phyloP scores from a whole-genome alignment of 1,140 invertebrate genomes.

The Dendroctonus valens region DNA sequence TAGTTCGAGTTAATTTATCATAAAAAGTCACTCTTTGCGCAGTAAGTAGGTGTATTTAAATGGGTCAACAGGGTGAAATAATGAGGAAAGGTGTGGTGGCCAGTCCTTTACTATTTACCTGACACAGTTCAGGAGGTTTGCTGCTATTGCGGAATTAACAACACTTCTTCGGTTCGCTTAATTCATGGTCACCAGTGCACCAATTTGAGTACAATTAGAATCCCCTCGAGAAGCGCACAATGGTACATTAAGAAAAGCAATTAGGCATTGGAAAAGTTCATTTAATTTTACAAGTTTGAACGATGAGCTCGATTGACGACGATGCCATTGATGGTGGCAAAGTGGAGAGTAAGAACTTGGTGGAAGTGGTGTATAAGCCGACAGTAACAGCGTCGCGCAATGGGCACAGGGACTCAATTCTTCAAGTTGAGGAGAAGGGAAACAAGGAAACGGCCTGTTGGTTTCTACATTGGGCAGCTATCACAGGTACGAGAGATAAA shows the following conservation, averaged over 20 bases:
- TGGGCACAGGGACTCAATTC: constrained; percentile 1
- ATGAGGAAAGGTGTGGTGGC: too few relatives aligned
- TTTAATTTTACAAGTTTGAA: background rate
- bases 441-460: constrained; percentile 17
- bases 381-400: constrained; percentile 11
- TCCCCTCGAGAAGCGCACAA: background rate
- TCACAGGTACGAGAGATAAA: constrained; percentile 15
- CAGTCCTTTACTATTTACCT: too few relatives aligned
- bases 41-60: too few relatives aligned
- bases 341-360: constrained; percentile 16
- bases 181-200: background rate
- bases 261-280: background rate
- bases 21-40: too few relatives aligned
- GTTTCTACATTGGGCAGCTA: constrained; percentile 27
- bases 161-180: background rate
- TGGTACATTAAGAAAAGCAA: background rate
- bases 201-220: background rate
- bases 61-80: too few relatives aligned
- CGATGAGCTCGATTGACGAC: background rate
- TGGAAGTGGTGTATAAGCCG: constrained; percentile 20
- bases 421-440: background rate
- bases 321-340: background rate
- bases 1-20: too few relatives aligned
- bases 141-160: background rate
- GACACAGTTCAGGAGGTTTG: too few relatives aligned